phyloP scores from a whole-genome alignment of 2,888 invertebrate species.

The Acanthococcus lagerstroemiae region DNA sequence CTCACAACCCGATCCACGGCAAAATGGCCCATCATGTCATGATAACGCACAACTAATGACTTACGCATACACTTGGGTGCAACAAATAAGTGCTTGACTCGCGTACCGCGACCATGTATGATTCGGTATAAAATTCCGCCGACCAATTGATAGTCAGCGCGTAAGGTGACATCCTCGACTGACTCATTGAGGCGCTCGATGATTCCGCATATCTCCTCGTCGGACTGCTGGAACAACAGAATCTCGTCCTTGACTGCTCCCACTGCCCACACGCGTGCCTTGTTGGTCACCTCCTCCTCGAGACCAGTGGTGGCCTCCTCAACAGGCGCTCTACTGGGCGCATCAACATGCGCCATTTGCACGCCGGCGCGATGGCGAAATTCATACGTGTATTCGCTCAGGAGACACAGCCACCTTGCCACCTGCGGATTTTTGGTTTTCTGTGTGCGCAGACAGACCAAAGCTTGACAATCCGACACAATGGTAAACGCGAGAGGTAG shows the following conservation, averaged over 20 bases:
- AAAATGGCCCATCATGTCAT: constrained; percentile 15
- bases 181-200: not conserved
- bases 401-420: not conserved
- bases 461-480: constrained; percentile 37
- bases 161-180: not conserved
- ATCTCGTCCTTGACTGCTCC: not conserved
- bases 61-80: too few relatives aligned
- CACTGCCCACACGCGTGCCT: not conserved
- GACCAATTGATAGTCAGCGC: not conserved
- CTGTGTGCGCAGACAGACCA: constrained; percentile 34
- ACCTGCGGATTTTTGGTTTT: constrained; percentile 35
- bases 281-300: not conserved
- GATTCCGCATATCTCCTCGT: not conserved
- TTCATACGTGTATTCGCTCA: constrained; percentile 9
- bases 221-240: not conserved
- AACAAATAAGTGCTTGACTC: not conserved
- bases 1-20: not conserved
- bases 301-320: not conserved
- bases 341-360: constrained; percentile 19
- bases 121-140: constrained; percentile 3
- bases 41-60: too few relatives aligned
- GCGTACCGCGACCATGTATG: not conserved
- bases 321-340: constrained; percentile 12
- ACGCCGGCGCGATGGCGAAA: constrained; percentile 1
- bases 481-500: constrained; percentile 34